Evolutionary conservation across 2,797 vertebrate species (phyloP).

Genomic region (Urophycis tenuis): DNA sequence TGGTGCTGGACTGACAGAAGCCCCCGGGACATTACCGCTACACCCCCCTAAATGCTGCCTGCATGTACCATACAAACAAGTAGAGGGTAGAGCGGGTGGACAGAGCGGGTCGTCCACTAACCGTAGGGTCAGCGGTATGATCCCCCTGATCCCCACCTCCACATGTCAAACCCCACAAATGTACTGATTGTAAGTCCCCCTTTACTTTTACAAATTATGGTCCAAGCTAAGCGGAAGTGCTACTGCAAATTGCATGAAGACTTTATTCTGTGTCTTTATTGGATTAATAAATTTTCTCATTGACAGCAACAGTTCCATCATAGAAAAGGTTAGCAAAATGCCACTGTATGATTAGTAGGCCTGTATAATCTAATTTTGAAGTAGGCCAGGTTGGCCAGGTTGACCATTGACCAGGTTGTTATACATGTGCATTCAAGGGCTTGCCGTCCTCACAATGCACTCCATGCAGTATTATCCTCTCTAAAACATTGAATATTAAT

Average conservation of each 20-base stretch:
- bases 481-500: conserved; percentile 63
- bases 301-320: no score
- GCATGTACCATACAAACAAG: conserved; percentile 54
- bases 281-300: conserved; percentile 44
- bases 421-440: no score
- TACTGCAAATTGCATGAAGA: conserved; percentile 54
- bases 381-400: not conserved
- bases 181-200: no score
- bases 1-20: conserved; percentile 51
- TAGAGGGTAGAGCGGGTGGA: no score
- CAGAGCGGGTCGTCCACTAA: no score
- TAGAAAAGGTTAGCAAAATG: not conserved
- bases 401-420: no score
- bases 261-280: conserved; percentile 50
- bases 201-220: conserved; percentile 64
- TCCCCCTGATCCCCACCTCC: no score
- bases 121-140: no score
- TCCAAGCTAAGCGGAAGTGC: conserved; percentile 50
- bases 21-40: conserved; percentile 53
- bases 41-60: conserved; percentile 58
- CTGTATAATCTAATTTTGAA: not conserved
- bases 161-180: no score
- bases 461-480: conserved; percentile 37
- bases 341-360: not conserved
- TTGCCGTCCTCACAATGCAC: not conserved